Evolutionary conservation across 1,140 invertebrate species (phyloP), one percentile per base, ranked within the genome.

Genomic region (Drosophila subobscura): DNA sequence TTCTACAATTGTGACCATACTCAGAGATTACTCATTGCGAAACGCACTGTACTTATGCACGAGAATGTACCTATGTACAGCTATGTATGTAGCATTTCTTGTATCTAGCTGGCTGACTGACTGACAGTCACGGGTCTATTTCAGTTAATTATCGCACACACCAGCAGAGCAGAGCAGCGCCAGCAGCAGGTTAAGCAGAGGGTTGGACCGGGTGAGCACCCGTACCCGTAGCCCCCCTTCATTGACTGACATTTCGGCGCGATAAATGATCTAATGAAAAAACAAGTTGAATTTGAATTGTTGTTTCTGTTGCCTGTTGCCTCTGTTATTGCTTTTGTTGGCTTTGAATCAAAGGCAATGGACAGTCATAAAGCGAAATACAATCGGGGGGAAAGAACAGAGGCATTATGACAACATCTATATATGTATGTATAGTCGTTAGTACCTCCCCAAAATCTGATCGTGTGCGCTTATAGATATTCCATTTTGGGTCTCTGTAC

Each of bases 281-380:
- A 85, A 77, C 67, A 81, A 86, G 80, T 85, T 85, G 72, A 72
- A 79, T 84, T 85, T 85, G 61, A 85, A 84, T 83, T 84, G 79
- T 83, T 84, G 79, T 75, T 37, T 12, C 33, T 37, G 33, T 37
- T 37, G 33, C 10, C 33, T 71, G 64, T 16, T 68, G 33, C 64
- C 41, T 23, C 42, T 75, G 37, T 56, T 52, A 58, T 64, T 66
- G 72, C 68, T 67, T 53, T 67, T 46, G 66, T 72, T 72, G 67
- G 40, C 41, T 72, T 81, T 10, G 33, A 37, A 67, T 67, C 78
- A 77, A 65, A 71, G 70, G 23, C 60, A 72, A 44, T 53, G 70
- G 72, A 53, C 68, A 47, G 68, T 50, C 63, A 63, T 72, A 41
- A 47, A 52, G 10, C 12, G 10, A 53, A 45, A 40, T n/a, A 6